phyloP scores from a whole-genome alignment of 2,797 vertebrate species.

The Thalassophryne amazonica region DNA sequence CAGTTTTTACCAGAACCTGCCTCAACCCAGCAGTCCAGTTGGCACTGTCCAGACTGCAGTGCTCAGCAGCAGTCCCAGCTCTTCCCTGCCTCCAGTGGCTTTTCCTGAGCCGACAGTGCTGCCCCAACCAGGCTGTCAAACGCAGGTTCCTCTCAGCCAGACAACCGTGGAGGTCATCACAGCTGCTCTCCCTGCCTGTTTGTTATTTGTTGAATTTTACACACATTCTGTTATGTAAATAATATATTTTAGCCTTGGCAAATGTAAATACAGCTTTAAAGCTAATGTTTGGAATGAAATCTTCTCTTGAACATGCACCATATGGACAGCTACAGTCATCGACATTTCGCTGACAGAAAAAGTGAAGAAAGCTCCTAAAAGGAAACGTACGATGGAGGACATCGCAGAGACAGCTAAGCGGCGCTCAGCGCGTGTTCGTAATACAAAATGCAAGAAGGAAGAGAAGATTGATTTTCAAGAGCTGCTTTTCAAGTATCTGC shows the following conservation, averaged over 20 bases:
- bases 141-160: conserved; percentile 73
- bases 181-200: conserved; percentile 63
- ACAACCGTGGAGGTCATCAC: conserved; percentile 77
- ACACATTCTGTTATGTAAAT: too few relatives aligned
- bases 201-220: conserved; percentile 37
- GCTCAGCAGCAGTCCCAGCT: conserved; percentile 73
- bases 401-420: conserved; percentile 92
- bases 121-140: conserved; percentile 55
- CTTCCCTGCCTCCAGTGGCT: conserved; percentile 62
- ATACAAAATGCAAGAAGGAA: conserved; percentile 98
- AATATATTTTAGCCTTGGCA: not conserved
- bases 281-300: not conserved
- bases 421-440: conserved; percentile 93
- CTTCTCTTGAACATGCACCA: not conserved
- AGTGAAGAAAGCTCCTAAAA: conserved; percentile 90
- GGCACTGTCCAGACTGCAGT: conserved; percentile 54
- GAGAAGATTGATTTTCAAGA: conserved; percentile 98
- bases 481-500: conserved; percentile 92
- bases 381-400: conserved; percentile 88
- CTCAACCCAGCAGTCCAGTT: conserved; percentile 64
- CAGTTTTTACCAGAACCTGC: conserved; percentile 74
- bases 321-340: conserved; percentile 64
- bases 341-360: conserved; percentile 85
- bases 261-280: not conserved
- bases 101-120: conserved; percentile 49